Conservation (phyloP, 2,888 invertebrate species). For the Patella ulyssiponensis region DNA sequence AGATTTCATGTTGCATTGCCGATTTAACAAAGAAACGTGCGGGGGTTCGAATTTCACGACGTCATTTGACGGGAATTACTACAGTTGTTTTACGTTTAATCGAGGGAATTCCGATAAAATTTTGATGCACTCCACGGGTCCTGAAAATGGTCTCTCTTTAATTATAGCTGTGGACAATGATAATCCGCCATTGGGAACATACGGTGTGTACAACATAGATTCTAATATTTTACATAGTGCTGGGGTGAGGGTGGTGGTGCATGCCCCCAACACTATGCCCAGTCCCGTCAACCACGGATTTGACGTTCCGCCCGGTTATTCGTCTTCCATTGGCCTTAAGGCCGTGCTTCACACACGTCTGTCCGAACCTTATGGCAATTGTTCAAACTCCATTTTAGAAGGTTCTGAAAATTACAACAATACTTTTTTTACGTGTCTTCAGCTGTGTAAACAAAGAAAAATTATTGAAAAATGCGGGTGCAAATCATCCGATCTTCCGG, state of each 20-base stretch:
- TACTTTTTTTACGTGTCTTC: conserved; percentile 59
- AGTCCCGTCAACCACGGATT: conserved; percentile 62
- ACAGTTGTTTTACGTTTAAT: conserved; percentile 66
- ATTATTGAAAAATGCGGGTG: conserved; percentile 56
- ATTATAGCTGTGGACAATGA: conserved; percentile 63
- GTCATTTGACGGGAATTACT: conserved; percentile 59
- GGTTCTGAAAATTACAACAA: conserved; percentile 46
- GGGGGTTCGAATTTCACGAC: conserved; percentile 50
- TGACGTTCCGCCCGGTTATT: conserved; percentile 64
- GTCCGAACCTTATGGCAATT: conserved; percentile 59
- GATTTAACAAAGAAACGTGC: conserved; percentile 55
- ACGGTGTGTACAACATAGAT: conserved; percentile 56
- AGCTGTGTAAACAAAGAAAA: conserved; percentile 58
- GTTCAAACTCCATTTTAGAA: conserved; percentile 44
- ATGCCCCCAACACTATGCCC: conserved; percentile 63
- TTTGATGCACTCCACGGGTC: conserved; percentile 60
- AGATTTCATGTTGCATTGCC: conserved; percentile 57
- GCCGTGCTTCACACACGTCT: conserved; percentile 52
- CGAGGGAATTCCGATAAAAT: conserved; percentile 47
- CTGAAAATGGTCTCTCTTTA: conserved; percentile 60
- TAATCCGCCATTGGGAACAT: conserved; percentile 53
- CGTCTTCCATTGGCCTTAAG: conserved; percentile 59
- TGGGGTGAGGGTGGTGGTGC: conserved; percentile 61
- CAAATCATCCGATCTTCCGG: conserved; percentile 55
- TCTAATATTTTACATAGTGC: conserved; percentile 62